Conservation (phyloP, 1,140 invertebrate species). For the Philopotamus ludificatus region DNA sequence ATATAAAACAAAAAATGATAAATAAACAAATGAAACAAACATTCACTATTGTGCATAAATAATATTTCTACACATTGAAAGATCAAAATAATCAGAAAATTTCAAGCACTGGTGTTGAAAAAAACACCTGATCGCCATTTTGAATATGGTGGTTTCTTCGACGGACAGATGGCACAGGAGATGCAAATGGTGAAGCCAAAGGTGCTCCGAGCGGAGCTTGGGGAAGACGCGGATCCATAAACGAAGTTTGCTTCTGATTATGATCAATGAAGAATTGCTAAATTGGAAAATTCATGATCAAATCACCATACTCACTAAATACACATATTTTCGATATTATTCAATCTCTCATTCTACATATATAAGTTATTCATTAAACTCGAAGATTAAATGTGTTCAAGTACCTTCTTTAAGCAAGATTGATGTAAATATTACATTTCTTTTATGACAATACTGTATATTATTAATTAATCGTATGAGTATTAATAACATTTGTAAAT, state of each 20-base stretch:
- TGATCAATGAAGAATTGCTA: slow-evolving; percentile 96
- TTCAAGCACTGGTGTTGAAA: slow-evolving; percentile 16
- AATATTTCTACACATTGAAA: slow-evolving; percentile 12
- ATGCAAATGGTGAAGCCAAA: slow-evolving; percentile 37
- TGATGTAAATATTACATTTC: too few relatives aligned
- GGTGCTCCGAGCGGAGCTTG: slow-evolving; percentile 45
- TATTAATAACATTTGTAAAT: not conserved
- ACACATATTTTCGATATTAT: not conserved
- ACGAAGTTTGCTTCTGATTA: slow-evolving; percentile 86
- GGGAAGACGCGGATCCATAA: slow-evolving; percentile 93
- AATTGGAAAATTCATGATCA: slow-evolving; percentile 14
- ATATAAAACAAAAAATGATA: too few relatives aligned
- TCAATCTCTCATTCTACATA: too few relatives aligned
- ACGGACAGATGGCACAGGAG: slow-evolving; percentile 34
- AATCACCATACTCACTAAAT: not conserved
- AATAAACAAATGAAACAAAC: slow-evolving; percentile 4
- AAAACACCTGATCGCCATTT: slow-evolving; percentile 33
- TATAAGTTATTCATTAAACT: too few relatives aligned
- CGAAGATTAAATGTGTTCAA: too few relatives aligned
- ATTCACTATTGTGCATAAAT: not conserved
- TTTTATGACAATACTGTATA: too few relatives aligned
- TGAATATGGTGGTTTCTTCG: slow-evolving; percentile 30
- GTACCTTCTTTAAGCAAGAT: too few relatives aligned
- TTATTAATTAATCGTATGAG: too few relatives aligned
- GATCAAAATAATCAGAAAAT: slow-evolving; percentile 19